Base-by-base conservation (phyloP, 2,797 vertebrate genomes). In the Smutsia temminckii region DNA sequence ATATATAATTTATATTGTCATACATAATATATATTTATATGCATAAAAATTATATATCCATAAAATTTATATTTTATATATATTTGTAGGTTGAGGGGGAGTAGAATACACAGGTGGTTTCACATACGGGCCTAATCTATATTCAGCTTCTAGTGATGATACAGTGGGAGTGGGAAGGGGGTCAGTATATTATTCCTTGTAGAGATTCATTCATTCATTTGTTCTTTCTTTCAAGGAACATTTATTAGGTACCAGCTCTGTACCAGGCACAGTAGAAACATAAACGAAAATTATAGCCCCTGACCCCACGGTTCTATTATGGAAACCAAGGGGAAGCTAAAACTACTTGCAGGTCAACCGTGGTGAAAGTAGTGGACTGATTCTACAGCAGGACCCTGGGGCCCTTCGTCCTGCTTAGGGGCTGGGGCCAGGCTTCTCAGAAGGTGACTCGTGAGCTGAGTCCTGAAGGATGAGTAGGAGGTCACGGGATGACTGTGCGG, bases 281-380 rank as follows among this genome's bases (percentile, higher is more conserved):
- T n/a, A 32, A 27, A 51, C 0, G 14, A 55, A 63, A 87, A 85
- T 27, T 32, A 8, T 0, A 55, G 21, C 8, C 37, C 34, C 14
- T 25, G 46, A 49, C n/a, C 80, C n/a, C 8, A 1, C 11, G 13
- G 42, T n/a, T n/a, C 71, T 37, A 32, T 8, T 59, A 23, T 49
- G 59, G 78, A 78, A 64, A 66, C 21, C 78, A 53, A 78, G 64
- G 71, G 16, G 29, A 75, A 78, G 18, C 29, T 12, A 57, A 40
- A 69, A 37, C 27, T 8, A 27, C n/a, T 59, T 46, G 55, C 20
- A 23, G 32, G 69, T 61, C 17, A 51, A 32, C n/a, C 12, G 23
- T 2, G 4, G n/a, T 9, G 51, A 27, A 32, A 11, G 2, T 18
- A 34, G 29, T 8, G 9, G 59, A 32, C 3, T 4, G 2, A 1